Conservation (phyloP, 2,888 invertebrate genomes). For the Leptura quadrifasciata region DNA sequence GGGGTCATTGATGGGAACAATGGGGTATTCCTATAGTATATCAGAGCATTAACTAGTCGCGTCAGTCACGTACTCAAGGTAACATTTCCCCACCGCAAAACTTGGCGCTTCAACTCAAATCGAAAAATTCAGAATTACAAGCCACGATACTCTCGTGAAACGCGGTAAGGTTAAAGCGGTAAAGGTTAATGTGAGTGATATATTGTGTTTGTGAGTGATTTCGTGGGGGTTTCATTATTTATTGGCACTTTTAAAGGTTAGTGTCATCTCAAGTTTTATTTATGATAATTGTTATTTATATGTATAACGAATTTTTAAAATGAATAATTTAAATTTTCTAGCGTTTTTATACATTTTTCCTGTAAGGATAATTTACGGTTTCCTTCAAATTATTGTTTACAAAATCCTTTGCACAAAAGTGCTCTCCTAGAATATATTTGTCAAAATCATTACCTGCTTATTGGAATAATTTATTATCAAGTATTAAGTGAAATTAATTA, state of each 20-base stretch:
- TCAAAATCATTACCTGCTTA: no score
- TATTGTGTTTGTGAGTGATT: conserved; percentile 13
- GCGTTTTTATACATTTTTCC: no score
- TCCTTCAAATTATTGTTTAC: no score
- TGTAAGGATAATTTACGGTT: no score
- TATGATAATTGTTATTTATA: background rate
- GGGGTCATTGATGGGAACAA: background rate
- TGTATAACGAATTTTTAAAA: background rate
- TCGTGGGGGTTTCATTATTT: background rate
- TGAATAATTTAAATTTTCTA: no score
- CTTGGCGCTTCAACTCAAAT: conserved; percentile 30
- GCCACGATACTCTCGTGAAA: conserved; percentile 24
- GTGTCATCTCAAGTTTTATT: background rate
- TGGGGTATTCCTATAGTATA: background rate
- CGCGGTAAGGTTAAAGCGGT: conserved; percentile 2
- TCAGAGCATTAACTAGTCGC: conserved; percentile 14
- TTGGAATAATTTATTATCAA: no score
- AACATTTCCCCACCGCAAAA: conserved; percentile 41
- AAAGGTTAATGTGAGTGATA: conserved; percentile 21
- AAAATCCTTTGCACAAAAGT: no score
- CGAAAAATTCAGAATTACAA: conserved; percentile 28
- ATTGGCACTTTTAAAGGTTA: conserved; percentile 4
- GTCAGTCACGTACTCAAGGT: conserved; percentile 45
- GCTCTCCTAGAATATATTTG: no score
- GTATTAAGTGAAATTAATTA: no score